A percentile compares a stretch with the other conserved stretches of the same genome.
These are phyloP conservation scores for Crotalus tigris DNA, from an alignment of 2,113 vertebrate genomes.

Conservation along the genomic window DNA sequence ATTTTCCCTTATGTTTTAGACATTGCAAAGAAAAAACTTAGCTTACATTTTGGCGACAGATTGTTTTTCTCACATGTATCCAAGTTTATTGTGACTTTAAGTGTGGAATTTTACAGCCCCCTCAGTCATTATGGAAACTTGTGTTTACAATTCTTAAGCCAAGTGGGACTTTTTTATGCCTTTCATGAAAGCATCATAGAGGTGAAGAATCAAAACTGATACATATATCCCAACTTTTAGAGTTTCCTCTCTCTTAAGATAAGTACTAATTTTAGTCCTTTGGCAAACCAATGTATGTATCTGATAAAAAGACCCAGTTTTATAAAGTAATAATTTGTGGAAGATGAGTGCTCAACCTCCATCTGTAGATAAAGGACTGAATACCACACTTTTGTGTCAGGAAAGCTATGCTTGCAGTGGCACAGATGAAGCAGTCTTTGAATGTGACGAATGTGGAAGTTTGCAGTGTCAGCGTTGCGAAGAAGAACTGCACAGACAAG, in stretches of 20 bases:
- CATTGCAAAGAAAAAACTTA: conserved; percentile 24
- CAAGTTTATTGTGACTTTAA: not conserved
- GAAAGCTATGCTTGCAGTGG: conserved; percentile 96
- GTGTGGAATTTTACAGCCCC: not conserved
- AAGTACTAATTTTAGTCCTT: conserved; percentile 28
- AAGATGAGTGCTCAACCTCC: conserved; percentile 86
- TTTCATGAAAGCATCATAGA: conserved; percentile 21
- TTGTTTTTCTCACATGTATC: not conserved
- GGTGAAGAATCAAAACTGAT: conserved; percentile 36
- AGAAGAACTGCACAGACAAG: conserved; percentile 89
- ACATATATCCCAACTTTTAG: not conserved
- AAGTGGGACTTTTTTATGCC: conserved; percentile 32
- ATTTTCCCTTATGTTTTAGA: conserved; percentile 43
- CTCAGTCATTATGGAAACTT: conserved; percentile 13
- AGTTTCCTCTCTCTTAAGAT: conserved; percentile 1
- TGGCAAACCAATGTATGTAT: not conserved
- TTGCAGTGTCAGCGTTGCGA: conserved; percentile 91
- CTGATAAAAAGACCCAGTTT: conserved; percentile 15
- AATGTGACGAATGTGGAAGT: conserved; percentile 95
- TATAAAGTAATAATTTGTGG: conserved; percentile 31
- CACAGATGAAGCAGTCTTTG: conserved; percentile 86
- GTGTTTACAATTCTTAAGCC: conserved; percentile 29
- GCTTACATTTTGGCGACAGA: conserved; percentile 28
- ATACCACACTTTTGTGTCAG: conserved; percentile 82
- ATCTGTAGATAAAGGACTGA: conserved; percentile 80